Evolutionary conservation across 1,140 invertebrate species (phyloP), one percentile per base, ranked within the genome.

Genomic region (Zaprionus kolodkinae): DNA sequence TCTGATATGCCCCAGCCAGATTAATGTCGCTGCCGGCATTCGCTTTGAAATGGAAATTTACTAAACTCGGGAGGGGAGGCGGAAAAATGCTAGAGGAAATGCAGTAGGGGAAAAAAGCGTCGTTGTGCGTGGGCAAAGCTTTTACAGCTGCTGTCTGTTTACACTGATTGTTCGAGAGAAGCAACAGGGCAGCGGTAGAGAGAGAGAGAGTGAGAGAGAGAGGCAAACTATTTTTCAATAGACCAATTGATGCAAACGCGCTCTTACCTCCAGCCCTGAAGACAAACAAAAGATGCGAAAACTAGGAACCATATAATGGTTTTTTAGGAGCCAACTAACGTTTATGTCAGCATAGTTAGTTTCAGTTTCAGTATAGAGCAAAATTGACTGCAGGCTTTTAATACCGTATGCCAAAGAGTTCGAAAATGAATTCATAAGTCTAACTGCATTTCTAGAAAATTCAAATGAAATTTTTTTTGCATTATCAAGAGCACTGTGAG

Each of bases 11-110:
- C 30, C 15, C 50, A 74, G 21, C 21, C 38, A 38, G 55, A 69
- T 50, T 48, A 50, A 45, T 52, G 17, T 27, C 27, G n/a, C 25
- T 30, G 15, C 7, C 17, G 17, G 78, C 74, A 71, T 72, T 87
- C 66, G 65, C 83, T 86, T 86, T 86, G 79, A 87, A 73, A 86
- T 86, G 79, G 65, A 87, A 86, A 86, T 69, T 27, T 50, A n/a
- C 40, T 15, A 15, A 43, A 15, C 40, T 43, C 40, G n/a, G 35
- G 25, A 67, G 3, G 12, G n/a, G 38, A 43, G 36, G 21, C 62
- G 73, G 70, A 69, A 3, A 55, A 79, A 80, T 80, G 67, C 76
- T 60, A 45, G 61, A 45, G 56, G 65, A 50, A 48, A 13, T 59
- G 25, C 5, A 30, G 27, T 30, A 15, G 27, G 12, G 12, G 15